These are phyloP conservation scores for Eidolon helvum DNA, from an alignment of 2,113 vertebrate genomes.

Conservation along the genomic window DNA sequence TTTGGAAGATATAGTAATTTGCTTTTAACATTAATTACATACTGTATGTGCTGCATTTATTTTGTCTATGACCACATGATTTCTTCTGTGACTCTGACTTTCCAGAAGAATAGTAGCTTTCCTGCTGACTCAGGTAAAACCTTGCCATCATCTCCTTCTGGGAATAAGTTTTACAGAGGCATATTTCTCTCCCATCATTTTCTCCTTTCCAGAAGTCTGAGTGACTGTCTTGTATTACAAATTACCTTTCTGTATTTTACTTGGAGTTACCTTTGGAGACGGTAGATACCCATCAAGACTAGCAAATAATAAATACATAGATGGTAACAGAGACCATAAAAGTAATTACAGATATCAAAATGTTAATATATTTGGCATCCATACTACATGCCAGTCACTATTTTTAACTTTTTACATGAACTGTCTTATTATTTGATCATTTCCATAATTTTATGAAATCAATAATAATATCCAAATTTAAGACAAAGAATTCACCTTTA, in stretches of 20 bases:
- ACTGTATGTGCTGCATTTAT: not conserved
- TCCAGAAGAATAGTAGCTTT: not conserved
- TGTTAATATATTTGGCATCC: not conserved
- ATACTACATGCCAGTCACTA: not conserved
- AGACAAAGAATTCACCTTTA: not conserved
- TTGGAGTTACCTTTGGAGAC: not conserved
- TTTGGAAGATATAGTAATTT: not conserved
- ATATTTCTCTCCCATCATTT: slow-evolving; percentile 13
- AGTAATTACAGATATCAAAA: not conserved
- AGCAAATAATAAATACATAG: not conserved
- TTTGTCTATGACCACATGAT: not conserved
- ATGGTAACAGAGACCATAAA: not conserved
- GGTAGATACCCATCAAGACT: not conserved
- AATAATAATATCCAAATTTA: not conserved
- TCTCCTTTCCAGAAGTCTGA: not conserved
- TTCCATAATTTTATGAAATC: not conserved
- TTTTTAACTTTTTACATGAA: not conserved
- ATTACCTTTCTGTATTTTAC: not conserved
- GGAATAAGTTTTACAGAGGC: not conserved
- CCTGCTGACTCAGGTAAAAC: slow-evolving; percentile 9
- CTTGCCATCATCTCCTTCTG: not conserved
- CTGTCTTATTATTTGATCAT: not conserved
- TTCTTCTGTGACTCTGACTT: slow-evolving; percentile 18
- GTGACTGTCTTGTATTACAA: not conserved
- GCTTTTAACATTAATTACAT: not conserved